Evolutionary conservation across 2,797 vertebrate genomes (phyloP), one percentile per base, ranked within the genome.

Genomic region (Crypturellus tataupa): DNA sequence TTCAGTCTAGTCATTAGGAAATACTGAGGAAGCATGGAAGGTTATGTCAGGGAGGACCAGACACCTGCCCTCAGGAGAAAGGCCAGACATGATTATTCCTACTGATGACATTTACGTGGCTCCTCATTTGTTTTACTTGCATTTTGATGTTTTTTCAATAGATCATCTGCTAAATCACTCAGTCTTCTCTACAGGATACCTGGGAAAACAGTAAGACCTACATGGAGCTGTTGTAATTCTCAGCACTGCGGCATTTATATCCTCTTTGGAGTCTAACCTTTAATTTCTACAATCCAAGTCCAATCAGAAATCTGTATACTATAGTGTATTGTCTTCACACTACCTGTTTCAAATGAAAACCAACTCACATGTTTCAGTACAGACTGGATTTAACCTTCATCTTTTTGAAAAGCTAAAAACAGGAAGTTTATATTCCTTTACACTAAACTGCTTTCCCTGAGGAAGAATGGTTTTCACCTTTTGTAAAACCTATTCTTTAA

Each of bases 341-440:
- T n/a, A 8, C 14, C 31, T 65, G 3, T 27, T 82, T 65, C 27
- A 77, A 25, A 40, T 35, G 76, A 64, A 15, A 13, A 24, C 14
- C 71, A 62, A 46, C 4, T 64, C 39, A 24, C 19, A 9, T 4
- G 15, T 65, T 72, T 91, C 44, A n/a, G 25, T 37, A 51, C 6
- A 71, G 25, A n/a, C 8, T 81, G 39, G 19, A 75, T 39, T 76
- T 76, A 72, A 51, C 25, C 44, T 76, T 68, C 37, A 10, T 60
- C 42, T 59, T 49, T 53, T 31, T 64, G 76, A 85, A 95, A 87
- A 47, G 31, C 29, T 46, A 18, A 64, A 88, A 83, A 73, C 4
- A 31, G 10, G 27, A 81, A 2, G 3, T 56, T 78, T 79, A 44
- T 69, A 17, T 51, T 33, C 60, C 44, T 10, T 77, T 80, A 46